These are phyloP conservation scores for Poliocrania exsul DNA, from an alignment of 2,797 vertebrate species.

Conservation along the genomic window DNA sequence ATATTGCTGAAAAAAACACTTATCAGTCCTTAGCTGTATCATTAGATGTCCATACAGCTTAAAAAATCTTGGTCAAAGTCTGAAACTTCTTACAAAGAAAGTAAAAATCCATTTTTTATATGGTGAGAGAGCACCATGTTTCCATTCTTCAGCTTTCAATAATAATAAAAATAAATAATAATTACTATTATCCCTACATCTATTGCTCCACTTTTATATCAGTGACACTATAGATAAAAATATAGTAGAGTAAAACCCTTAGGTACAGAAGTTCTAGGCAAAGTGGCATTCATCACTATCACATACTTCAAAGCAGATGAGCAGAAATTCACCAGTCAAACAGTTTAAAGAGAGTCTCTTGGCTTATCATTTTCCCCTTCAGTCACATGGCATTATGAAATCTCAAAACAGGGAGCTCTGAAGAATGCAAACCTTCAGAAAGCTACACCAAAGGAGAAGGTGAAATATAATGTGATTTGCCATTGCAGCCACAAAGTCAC, in stretches of 20 bases:
- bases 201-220: neutral
- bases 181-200: neutral
- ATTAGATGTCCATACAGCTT: neutral
- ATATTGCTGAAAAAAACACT: neutral
- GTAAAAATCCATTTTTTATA: neutral
- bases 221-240: neutral
- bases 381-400: neutral
- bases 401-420: neutral
- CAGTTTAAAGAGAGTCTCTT: neutral
- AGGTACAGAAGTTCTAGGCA: neutral
- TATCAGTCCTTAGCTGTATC: neutral
- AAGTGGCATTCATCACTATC: neutral
- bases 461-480: neutral
- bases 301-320: neutral
- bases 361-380: neutral
- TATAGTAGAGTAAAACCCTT: neutral
- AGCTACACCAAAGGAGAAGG: constrained; percentile 1
- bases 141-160: neutral
- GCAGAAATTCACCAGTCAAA: neutral
- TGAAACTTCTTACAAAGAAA: neutral
- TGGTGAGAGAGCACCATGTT: neutral
- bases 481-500: constrained; percentile 2
- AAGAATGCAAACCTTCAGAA: constrained; percentile 8
- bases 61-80: neutral
- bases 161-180: neutral